Conservation (phyloP, 2,113 vertebrate species). For the Cebus imitator region DNA sequence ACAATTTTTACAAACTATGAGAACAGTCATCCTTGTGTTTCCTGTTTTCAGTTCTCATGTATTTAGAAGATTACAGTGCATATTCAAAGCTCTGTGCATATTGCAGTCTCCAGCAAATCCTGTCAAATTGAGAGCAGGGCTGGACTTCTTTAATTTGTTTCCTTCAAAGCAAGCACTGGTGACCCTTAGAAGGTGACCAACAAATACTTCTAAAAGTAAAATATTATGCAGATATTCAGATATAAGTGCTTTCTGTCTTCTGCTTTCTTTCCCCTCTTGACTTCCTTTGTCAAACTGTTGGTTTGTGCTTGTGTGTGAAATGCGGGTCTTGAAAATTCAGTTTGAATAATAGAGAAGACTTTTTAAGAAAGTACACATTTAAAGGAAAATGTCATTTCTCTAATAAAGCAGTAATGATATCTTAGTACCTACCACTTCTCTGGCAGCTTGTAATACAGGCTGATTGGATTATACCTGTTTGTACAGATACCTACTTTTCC, state of each 20-base stretch:
- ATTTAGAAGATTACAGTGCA: background rate
- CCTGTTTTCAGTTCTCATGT: background rate
- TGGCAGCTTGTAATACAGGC: background rate
- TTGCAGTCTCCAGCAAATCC: background rate
- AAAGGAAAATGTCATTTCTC: background rate
- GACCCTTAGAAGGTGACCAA: background rate
- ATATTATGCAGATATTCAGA: background rate
- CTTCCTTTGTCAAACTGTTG: constrained; percentile 1
- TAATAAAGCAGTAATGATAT: background rate
- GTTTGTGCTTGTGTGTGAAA: background rate
- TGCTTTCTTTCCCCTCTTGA: background rate
- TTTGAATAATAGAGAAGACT: background rate
- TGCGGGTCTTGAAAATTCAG: background rate
- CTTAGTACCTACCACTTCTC: background rate
- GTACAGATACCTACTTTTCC: background rate
- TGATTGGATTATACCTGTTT: background rate
- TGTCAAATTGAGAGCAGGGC: rapidly evolving
- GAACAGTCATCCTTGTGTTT: background rate
- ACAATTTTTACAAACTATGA: background rate
- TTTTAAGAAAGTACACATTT: background rate
- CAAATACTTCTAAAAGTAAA: background rate
- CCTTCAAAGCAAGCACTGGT: background rate
- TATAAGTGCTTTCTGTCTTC: background rate
- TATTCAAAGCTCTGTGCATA: too few species aligned
- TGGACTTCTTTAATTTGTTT: background rate